A percentile compares a stretch with the other conserved stretches of the same genome.
phyloP scores from a whole-genome alignment of 2,797 vertebrate species.

The Myotis pilosus region DNA sequence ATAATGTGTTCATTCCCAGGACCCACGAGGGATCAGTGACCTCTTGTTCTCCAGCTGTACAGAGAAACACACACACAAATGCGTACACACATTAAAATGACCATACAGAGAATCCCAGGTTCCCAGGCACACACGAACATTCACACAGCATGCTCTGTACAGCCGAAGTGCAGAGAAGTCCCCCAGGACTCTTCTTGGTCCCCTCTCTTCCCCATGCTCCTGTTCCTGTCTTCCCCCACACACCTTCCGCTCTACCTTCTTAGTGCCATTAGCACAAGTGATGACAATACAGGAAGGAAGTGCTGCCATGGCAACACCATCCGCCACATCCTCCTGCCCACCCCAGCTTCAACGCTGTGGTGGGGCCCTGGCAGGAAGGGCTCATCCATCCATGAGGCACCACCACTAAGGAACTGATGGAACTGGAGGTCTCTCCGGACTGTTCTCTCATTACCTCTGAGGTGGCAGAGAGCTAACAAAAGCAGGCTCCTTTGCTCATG shows the following conservation, averaged over 20 bases:
- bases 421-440: not conserved
- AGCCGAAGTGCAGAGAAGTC: not conserved
- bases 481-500: not conserved
- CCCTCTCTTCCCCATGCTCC: not conserved
- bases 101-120: not conserved
- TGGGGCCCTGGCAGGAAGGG: conserved; percentile 58
- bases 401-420: not conserved
- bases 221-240: conserved; percentile 40
- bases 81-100: not conserved
- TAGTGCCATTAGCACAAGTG: conserved; percentile 73
- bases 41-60: conserved; percentile 66
- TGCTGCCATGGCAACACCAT: conserved; percentile 79
- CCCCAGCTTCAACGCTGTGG: conserved; percentile 65
- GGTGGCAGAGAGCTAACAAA: conserved; percentile 1
- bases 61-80: conserved; percentile 8
- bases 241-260: conserved; percentile 71
- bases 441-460: not conserved
- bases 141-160: not conserved
- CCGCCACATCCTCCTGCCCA: conserved; percentile 78
- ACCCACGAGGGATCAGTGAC: conserved; percentile 68
- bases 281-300: conserved; percentile 79
- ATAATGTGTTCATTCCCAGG: conserved; percentile 74
- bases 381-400: conserved; percentile 38
- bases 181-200: not conserved
- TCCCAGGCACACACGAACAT: not conserved